phyloP scores from a whole-genome alignment of 2,888 invertebrate species.

The Troides aeacus region DNA sequence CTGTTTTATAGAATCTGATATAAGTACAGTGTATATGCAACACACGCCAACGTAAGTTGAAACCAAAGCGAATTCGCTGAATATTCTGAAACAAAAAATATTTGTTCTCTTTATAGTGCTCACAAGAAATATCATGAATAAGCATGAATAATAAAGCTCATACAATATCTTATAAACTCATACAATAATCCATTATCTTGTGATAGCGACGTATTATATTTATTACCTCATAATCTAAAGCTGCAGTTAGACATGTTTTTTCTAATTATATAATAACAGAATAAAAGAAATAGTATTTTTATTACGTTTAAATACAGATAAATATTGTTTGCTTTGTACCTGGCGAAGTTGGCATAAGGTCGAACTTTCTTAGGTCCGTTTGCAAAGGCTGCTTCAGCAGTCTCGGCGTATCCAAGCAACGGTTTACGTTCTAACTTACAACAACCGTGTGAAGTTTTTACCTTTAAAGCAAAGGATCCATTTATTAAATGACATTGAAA shows the following conservation, averaged over 20 bases:
- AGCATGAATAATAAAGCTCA: too few relatives aligned
- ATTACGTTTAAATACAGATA: background rate
- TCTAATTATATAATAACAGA: too few relatives aligned
- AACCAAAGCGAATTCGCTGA: slow-evolving; percentile 83
- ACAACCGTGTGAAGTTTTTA: slow-evolving; percentile 67
- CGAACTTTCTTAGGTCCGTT: slow-evolving; percentile 78
- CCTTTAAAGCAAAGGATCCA: slow-evolving; percentile 44
- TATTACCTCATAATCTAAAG: too few relatives aligned
- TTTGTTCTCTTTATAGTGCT: background rate
- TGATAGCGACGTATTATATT: too few relatives aligned
- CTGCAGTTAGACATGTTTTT: too few relatives aligned
- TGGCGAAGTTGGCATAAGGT: slow-evolving; percentile 70
- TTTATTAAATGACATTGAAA: background rate
- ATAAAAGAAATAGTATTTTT: too few relatives aligned
- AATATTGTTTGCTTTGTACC: slow-evolving; percentile 53
- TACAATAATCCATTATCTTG: too few relatives aligned
- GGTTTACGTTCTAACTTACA: slow-evolving; percentile 73
- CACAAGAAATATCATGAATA: too few relatives aligned
- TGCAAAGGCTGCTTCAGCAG: slow-evolving; percentile 80
- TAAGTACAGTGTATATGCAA: slow-evolving; percentile 88
- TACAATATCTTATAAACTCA: too few relatives aligned
- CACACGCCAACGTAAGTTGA: slow-evolving; percentile 85
- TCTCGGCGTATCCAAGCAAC: slow-evolving; percentile 81
- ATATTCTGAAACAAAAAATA: slow-evolving; percentile 55
- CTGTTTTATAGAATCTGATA: slow-evolving; percentile 84